Conservation (phyloP, 2,113 vertebrate genomes). For the Malaclemys terrapin region DNA sequence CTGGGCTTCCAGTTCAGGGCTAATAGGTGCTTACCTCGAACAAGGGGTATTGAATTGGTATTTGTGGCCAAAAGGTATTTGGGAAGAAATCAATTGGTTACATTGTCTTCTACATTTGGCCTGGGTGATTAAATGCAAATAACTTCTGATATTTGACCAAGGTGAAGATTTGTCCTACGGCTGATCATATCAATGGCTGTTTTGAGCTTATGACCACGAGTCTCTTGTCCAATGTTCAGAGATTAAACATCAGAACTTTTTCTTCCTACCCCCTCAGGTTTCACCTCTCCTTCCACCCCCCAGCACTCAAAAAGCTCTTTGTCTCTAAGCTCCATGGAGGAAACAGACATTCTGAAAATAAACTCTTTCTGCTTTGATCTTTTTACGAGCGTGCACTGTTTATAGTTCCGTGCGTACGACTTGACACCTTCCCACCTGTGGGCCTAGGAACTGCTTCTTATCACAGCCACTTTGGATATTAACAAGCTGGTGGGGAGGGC, state of each 20-base stretch:
- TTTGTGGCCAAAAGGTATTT: not conserved
- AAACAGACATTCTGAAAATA: slow-evolving; percentile 78
- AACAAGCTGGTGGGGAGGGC: slow-evolving; percentile 62
- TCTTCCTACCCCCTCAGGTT: not conserved
- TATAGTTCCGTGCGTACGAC: slow-evolving; percentile 76
- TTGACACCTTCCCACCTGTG: slow-evolving; percentile 80
- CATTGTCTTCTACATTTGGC: not conserved
- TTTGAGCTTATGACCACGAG: not conserved
- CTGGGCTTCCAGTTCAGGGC: not conserved
- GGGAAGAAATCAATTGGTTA: not conserved
- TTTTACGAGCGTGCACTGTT: slow-evolving; percentile 82
- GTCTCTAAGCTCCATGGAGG: slow-evolving; percentile 68
- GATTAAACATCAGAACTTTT: fast-evolving
- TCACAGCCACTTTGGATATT: slow-evolving; percentile 83
- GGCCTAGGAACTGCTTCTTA: slow-evolving; percentile 80
- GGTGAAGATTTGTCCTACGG: not conserved
- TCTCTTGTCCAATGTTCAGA: not conserved
- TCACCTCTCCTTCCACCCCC: not conserved
- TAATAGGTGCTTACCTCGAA: not conserved
- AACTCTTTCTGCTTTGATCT: slow-evolving; percentile 81
- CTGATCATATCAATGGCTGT: not conserved
- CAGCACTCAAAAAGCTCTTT: slow-evolving; percentile 50
- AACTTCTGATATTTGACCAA: not conserved
- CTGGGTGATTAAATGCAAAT: not conserved
- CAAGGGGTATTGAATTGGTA: not conserved